Percentiles rank a stretch among this genome's conserved stretches.
These are phyloP conservation scores for Phymanthus crucifer DNA, from an alignment of 92 coral and sea anemone species.

Conservation along the genomic window DNA sequence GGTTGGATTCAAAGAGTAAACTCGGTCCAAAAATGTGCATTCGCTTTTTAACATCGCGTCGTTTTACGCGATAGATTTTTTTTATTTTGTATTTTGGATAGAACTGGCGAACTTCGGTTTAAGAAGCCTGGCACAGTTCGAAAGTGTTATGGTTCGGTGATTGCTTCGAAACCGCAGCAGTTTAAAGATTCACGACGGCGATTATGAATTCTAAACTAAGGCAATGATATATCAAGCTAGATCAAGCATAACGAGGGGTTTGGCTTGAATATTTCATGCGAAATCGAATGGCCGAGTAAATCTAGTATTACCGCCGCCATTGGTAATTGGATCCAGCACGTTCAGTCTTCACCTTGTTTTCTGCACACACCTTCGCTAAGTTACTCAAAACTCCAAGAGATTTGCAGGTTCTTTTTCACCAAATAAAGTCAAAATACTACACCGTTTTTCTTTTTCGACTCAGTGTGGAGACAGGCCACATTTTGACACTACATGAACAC, in stretches of 20 bases:
- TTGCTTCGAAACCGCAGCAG: background rate
- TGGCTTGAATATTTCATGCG: background rate
- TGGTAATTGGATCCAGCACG: background rate
- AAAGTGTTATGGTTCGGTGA: background rate
- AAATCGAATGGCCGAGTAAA: background rate
- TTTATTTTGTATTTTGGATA: no score
- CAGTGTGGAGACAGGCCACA: background rate
- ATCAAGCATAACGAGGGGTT: background rate
- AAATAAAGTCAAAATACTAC: background rate
- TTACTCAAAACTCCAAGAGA: background rate
- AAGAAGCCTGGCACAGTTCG: background rate
- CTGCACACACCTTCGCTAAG: background rate
- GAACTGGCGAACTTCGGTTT: no score
- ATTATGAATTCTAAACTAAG: background rate
- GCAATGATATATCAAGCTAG: background rate
- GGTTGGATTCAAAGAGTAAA: background rate
- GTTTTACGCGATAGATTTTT: no score
- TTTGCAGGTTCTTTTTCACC: background rate
- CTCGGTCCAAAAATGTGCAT: background rate
- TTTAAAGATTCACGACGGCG: slow-evolving; percentile 2
- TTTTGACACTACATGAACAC: background rate
- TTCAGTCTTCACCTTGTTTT: background rate
- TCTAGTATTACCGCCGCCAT: background rate
- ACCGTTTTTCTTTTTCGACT: background rate
- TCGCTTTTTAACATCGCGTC: no score